Base-by-base conservation (phyloP, 1,140 invertebrate genomes). In the Aphaenogaster ashmeadi region DNA sequence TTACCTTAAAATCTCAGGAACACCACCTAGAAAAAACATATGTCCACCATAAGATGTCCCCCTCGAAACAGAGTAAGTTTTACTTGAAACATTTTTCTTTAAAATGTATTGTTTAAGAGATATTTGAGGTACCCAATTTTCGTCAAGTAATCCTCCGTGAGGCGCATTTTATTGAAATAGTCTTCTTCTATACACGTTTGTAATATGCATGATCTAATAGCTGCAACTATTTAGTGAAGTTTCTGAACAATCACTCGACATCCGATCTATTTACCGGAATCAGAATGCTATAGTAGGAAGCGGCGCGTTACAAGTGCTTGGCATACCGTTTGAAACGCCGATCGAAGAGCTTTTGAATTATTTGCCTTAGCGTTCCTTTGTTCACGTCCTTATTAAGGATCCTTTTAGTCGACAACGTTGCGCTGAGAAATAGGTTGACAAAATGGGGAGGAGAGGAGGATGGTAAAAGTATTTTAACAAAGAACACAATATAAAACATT, bases 341-440 rank as follows among this genome's bases (percentile, higher is more conserved):
- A 81, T 81, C 66, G 50, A 58, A 56, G 66, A 71, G 21, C 50
- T 52, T 81, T 71, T 69, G 50, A 81, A 81, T 69, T 81, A 71
- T 71, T 81, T 81, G 50, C 27, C 41, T 84, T 60, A 62, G 13
- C 21, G 27, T 75, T 83, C 18, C 41, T 71, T 69, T 81, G 78
- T 69, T 81, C 50, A 56, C 44, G 4, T 69, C 15, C 36, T 71
- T 81, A 71, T 69, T 69, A 81, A 81, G 15, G 11, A 81, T 41
- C 36, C n/a, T 81, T 27, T 66, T 56, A 41, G 2, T 11, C 9
- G 15, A 8, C 27, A 80, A 69, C 21, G 13, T 18, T 47, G 2
- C 38, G 13, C 4, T 71, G 38, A 58, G 79, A 71, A 80, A 44
- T 33, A 5, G 8, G 3, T 71, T 71, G 64, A 71, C 13, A 58